A percentile compares a stretch with the other conserved stretches of the same genome.
Conservation (phyloP, 2,797 vertebrate species). For the Pipistrellus kuhlii region DNA sequence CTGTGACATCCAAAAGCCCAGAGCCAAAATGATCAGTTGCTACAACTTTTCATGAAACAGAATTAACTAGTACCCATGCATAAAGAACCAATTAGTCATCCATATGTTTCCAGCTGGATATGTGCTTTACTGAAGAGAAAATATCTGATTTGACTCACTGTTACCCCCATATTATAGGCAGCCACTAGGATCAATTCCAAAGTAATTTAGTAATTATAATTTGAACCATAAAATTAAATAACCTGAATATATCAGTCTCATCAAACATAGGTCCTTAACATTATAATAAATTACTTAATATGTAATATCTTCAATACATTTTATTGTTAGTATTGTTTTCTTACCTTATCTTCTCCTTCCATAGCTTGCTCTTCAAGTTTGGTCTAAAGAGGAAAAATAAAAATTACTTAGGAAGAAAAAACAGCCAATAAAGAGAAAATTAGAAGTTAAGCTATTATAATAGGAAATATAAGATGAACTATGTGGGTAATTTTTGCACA, state of each 20-base stretch:
- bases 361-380: conserved; percentile 59
- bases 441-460: not conserved
- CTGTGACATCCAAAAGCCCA: not conserved
- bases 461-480: conserved; percentile 3
- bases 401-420: conserved; percentile 39
- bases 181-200: conserved; percentile 16
- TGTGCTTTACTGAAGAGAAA: conserved; percentile 28
- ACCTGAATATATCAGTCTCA: not conserved
- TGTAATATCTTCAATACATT: not conserved
- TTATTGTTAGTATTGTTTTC: conserved; percentile 20
- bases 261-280: not conserved
- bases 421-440: not conserved
- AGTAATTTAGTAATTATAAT: conserved; percentile 51
- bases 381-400: conserved; percentile 7
- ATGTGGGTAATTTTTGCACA: not conserved
- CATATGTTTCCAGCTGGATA: conserved; percentile 59
- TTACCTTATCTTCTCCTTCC: conserved; percentile 69
- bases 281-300: conserved; percentile 5
- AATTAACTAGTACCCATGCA: conserved; percentile 31
- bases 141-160: conserved; percentile 46
- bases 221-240: conserved; percentile 53
- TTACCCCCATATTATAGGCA: not conserved
- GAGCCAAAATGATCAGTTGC: not conserved
- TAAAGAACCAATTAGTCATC: conserved; percentile 30
- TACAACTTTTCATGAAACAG: conserved; percentile 14